These are phyloP conservation scores for Osedax frankpressi DNA, from an alignment of 2,888 invertebrate genomes.

Conservation along the genomic window DNA sequence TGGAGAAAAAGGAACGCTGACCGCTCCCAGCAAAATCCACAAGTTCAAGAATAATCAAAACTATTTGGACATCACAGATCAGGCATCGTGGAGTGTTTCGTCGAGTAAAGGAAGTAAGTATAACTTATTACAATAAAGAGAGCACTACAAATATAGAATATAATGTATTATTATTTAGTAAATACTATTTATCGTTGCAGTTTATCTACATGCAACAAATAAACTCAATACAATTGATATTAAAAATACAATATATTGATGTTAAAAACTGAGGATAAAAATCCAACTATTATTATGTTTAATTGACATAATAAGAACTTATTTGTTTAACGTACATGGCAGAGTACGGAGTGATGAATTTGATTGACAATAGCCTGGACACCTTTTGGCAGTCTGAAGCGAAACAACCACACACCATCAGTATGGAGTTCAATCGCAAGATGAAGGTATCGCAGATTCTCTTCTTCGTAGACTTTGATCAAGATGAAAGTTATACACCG, in stretches of 20 bases:
- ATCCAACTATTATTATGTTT: no score
- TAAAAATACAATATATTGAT: no score
- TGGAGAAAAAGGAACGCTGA: background rate
- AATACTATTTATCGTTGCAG: no score
- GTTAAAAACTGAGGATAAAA: no score
- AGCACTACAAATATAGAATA: no score
- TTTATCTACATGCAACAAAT: no score
- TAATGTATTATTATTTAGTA: no score
- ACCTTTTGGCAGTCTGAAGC: background rate
- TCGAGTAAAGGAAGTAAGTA: background rate
- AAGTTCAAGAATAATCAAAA: background rate
- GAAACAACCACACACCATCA: background rate
- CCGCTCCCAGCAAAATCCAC: background rate
- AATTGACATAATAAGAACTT: no score
- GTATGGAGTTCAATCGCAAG: background rate
- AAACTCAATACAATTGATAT: no score
- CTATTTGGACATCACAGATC: background rate
- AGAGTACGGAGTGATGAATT: background rate
- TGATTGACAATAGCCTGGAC: background rate
- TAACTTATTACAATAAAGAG: no score
- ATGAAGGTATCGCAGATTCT: background rate
- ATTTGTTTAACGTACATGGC: no score
- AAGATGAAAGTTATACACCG: background rate
- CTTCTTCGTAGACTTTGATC: background rate
- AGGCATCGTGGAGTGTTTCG: background rate